Percentiles rank a stretch among this genome's conserved stretches.
phyloP scores from a whole-genome alignment of 2,888 invertebrate species.

The Harpalus rubripes region DNA sequence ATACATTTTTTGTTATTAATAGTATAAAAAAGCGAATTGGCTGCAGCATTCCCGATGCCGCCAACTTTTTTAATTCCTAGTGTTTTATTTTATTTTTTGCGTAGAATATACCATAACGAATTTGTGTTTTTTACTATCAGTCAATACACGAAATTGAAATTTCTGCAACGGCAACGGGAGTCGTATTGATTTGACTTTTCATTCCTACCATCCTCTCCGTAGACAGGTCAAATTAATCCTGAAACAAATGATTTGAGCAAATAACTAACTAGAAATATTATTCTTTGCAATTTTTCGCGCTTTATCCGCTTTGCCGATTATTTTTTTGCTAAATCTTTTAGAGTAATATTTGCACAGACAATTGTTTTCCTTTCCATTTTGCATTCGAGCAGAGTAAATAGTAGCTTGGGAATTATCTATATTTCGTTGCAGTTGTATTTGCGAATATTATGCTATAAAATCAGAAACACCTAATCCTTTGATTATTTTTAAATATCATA shows the following conservation, averaged over 20 bases:
- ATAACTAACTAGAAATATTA: conserved; percentile 26
- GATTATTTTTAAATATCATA: no score
- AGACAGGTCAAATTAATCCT: conserved; percentile 48
- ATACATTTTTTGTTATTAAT: not conserved
- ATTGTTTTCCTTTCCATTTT: not conserved
- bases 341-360: conserved; percentile 13
- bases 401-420: not conserved
- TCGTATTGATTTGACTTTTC: conserved; percentile 37
- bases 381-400: not conserved
- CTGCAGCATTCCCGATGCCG: not conserved
- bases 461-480: no score
- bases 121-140: conserved; percentile 11
- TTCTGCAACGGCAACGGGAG: conserved; percentile 21
- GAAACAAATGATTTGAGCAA: conserved; percentile 38
- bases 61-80: conserved; percentile 38
- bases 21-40: not conserved
- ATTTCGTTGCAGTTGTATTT: no score
- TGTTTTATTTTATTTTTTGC: conserved; percentile 33
- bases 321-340: conserved; percentile 34
- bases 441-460: no score
- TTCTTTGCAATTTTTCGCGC: conserved; percentile 26
- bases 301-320: conserved; percentile 17
- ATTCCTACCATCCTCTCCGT: conserved; percentile 20
- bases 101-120: conserved; percentile 22
- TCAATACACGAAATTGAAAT: conserved; percentile 39